Base-by-base conservation (phyloP, 1,140 invertebrate species). In the Brachionus angularis region DNA sequence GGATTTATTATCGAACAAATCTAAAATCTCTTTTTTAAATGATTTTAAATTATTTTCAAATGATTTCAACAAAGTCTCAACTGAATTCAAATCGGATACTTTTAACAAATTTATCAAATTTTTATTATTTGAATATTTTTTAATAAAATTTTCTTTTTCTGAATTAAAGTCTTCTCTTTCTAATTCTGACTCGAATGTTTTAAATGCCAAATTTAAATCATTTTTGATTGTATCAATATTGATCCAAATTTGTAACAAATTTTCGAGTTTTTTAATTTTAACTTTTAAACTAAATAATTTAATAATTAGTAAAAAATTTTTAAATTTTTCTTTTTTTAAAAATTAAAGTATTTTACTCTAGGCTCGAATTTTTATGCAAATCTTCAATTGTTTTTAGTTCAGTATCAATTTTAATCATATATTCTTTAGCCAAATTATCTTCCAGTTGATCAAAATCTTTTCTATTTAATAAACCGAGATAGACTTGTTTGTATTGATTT, bases 121-220 rank as follows among this genome's bases (percentile, higher is more conserved):
- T 58, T 14, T 58, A 25, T 58, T 58, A n/a, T 58, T 58, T 42
- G 39, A 58, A 23, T 58, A n/a, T n/a, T n/a, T 58, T 39, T 58
- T 58, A 5, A 29, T 23, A 39, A 42, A 14, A 14, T 3, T 5
- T 42, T 42, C 39, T 42, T 42, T n/a, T 55, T 55, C 52, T 39
- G 18, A 39, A 23, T 16, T 58, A 3, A 34, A 58, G 23, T 34
- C 36, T 12, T 58, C 53, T 4, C 25, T 5, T 21, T 14, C 8
- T 33, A 58, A 25, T 39, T 58, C 53, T 12, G 18, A 39, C 5
- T 58, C 36, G 33, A 23, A 58, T 39, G 36, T n/a, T 23, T 23
- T 21, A 58, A 58, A 21, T 23, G 36, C 4, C 4, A 3, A 23
- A 12, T 58, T 25, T 39, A 58, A 12, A 39, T 1, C 2, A n/a